Percentiles rank a stretch among this genome's conserved stretches.
Evolutionary conservation across 2,797 vertebrate species (phyloP).

Genomic region (Austrolebias charrua): DNA sequence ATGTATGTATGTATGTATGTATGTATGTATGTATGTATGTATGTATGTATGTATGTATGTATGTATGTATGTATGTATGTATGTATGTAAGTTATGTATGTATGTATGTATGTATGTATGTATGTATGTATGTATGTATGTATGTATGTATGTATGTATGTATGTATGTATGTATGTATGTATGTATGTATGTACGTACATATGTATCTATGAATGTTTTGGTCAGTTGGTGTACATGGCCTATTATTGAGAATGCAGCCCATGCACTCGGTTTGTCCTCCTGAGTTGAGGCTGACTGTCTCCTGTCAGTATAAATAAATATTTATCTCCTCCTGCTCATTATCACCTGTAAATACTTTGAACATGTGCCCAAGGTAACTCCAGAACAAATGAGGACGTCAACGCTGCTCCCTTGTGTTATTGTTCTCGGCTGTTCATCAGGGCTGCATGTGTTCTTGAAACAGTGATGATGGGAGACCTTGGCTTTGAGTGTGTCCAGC

Average conservation of each 20-base stretch:
- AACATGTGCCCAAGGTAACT: conserved; percentile 31
- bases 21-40: too few relatives aligned
- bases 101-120: too few relatives aligned
- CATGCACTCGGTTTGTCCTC: conserved; percentile 28
- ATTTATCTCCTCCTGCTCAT: conserved; percentile 61
- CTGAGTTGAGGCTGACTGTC: conserved; percentile 47
- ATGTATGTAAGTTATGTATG: too few relatives aligned
- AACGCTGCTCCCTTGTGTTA: conserved; percentile 13
- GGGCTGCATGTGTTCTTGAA: conserved; percentile 18
- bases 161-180: too few relatives aligned
- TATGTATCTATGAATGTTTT: too few relatives aligned
- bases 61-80: too few relatives aligned
- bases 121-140: too few relatives aligned
- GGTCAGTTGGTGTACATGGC: too few relatives aligned
- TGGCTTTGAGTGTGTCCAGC: conserved; percentile 20
- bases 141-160: too few relatives aligned
- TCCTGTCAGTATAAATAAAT: conserved; percentile 65
- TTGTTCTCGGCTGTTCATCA: background rate
- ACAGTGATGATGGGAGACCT: conserved; percentile 33
- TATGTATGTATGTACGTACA: too few relatives aligned
- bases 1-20: too few relatives aligned
- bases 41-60: too few relatives aligned
- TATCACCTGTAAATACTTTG: conserved; percentile 67
- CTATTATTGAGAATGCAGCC: background rate
- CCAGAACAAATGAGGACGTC: conserved; percentile 35